Evolutionary conservation across 2,797 vertebrate genomes (phyloP), one percentile per base, ranked within the genome.

Genomic region (Varecia variegata): DNA sequence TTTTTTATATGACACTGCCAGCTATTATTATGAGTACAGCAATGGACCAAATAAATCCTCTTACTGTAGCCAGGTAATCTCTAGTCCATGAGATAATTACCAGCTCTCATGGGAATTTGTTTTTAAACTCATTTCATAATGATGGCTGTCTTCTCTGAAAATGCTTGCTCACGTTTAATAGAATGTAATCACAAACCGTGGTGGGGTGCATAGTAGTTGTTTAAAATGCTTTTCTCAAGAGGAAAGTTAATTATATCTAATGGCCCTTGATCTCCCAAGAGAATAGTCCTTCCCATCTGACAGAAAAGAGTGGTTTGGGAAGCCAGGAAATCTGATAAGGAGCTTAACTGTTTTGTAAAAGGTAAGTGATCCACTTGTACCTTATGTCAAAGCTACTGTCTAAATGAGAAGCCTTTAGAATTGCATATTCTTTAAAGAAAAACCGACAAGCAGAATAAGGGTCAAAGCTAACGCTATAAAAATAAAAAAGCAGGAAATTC

Each of bases 61-160:
- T 93, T 62, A 67, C 74, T 88, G 47, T 54, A 76, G 88, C 77
- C 92, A 97, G 88, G 95, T 97, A 93, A 97, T 97, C 92, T 90
- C 82, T 91, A 71, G 74, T 90, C 70, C 58, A 91, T 3, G 25
- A 96, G 88, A 95, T 96, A 94, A 97, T 97, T 79, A 96, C 95
- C 89, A 79, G 65, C 92, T 96, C 97, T 95, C 93, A 27, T 76
- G 77, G 88, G 95, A 96, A 97, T 97, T 96, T 95, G 88, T 94
- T 97, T 95, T 94, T 94, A 71, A 90, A 95, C 82, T 93, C 93
- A 83, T 58, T 95, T 95, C 58, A n/a, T 95, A 96, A 95, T 81
- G 92, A 94, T 96, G 89, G 20, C 89, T 92, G 68, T 97, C 84
- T 93, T 88, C 88, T 94, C 83, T 58, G 80, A 96, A 92, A 96